Evolutionary conservation across 2,113 vertebrate genomes (phyloP), one percentile per base, ranked within the genome.

Genomic region (Cyprinodon brontotheroides): DNA sequence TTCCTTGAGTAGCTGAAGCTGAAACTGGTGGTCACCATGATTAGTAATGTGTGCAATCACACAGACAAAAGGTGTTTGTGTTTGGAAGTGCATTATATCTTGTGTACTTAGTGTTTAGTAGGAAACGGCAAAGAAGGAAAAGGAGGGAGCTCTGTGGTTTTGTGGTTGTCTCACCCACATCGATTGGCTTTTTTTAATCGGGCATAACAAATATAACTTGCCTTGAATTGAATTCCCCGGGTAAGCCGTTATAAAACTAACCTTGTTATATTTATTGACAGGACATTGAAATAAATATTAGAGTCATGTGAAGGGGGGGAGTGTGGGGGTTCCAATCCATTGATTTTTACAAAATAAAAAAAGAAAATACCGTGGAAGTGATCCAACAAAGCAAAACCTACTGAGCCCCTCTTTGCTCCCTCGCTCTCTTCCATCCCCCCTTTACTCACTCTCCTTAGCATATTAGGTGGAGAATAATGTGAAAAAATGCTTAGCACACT

Each of bases 241-340:
- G 89, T 95, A 96, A 96, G 94, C 89, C 87, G 92, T 95, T 94
- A 95, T 94, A 96, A 97, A 96, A 94, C 92, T 95, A 96, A 97
- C 93, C 94, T 96, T 94, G 94, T 96, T 96, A 95, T 94, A 96
- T 96, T 95, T 97, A 97, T 97, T 96, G 96, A 96, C 94, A 95
- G 94, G 93, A 95, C 94, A 96, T 91, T 95, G 94, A 96, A 96
- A 96, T 96, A 97, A 96, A 96, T 96, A 96, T 96, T 95, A 95
- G 89, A 94, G 94, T 88, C 92, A 92, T 94, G 93, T 92, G 93
- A 91, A 92, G 93, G 92, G 91, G 92, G 93, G 92, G 93, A 14
- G 29, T 29, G 29, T 29, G 50, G 93, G 92, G 93, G 91, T 95
- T 96, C 94, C 91, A 93, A 95, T 94, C 87, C 93, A 97, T 95